These are phyloP conservation scores for Drosophila demipolita DNA, from an alignment of 2,888 invertebrate genomes.

Conservation along the genomic window DNA sequence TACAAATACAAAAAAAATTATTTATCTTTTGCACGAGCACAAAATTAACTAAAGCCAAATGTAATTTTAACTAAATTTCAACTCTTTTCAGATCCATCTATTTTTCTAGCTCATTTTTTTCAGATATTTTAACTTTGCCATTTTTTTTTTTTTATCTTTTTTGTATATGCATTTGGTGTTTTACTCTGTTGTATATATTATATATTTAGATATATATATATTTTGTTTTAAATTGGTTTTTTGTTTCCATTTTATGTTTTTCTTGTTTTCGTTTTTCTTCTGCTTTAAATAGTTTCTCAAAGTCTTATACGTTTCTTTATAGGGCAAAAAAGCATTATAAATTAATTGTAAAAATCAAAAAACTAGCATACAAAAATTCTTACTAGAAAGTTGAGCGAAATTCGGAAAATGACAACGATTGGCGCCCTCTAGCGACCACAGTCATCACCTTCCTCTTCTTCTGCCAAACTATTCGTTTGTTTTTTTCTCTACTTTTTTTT, in stretches of 20 bases:
- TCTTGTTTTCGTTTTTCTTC: slow-evolving; percentile 32
- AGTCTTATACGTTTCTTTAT: slow-evolving; percentile 84
- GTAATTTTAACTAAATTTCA: slow-evolving; percentile 67
- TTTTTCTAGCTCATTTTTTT: slow-evolving; percentile 13
- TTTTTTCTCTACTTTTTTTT: slow-evolving; percentile 15
- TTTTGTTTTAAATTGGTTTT: slow-evolving; percentile 30
- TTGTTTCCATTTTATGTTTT: slow-evolving; percentile 8
- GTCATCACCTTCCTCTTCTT: slow-evolving; percentile 12
- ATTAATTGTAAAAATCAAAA: slow-evolving; percentile 64
- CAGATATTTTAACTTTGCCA: slow-evolving; percentile 3
- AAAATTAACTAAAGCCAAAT: slow-evolving; percentile 52
- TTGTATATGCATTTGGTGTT: slow-evolving; percentile 16
- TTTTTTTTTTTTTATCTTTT: slow-evolving; percentile 4
- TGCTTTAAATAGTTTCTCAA: slow-evolving; percentile 74
- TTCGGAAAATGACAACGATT: slow-evolving; percentile 1
- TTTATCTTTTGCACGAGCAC: slow-evolving; percentile 32
- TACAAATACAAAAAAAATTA: slow-evolving; percentile 24
- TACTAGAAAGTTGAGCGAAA: slow-evolving; percentile 57
- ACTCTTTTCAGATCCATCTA: slow-evolving; percentile 16
- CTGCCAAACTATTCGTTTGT: slow-evolving; percentile 24
- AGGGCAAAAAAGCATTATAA: slow-evolving; percentile 81
- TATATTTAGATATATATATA: slow-evolving; percentile 19
- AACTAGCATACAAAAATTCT: slow-evolving; percentile 56
- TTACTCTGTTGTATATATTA: slow-evolving; percentile 34
- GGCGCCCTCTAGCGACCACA: slow-evolving; percentile 42